Evolutionary conservation across 2,888 invertebrate genomes (phyloP).

Genomic region (Aporophyla nigra): DNA sequence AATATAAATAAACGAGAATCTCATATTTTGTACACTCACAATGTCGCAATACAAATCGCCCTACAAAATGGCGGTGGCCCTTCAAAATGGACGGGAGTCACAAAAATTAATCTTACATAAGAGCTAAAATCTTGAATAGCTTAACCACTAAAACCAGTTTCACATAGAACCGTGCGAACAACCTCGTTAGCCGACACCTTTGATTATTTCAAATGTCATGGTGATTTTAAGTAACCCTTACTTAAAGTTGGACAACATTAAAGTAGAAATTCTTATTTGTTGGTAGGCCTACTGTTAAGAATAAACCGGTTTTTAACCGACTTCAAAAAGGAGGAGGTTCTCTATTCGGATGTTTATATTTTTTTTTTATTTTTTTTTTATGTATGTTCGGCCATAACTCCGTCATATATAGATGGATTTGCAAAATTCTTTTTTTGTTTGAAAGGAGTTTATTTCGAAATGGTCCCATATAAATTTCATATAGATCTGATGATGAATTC

Average conservation of each 20-base stretch:
- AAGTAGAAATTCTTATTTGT: background rate
- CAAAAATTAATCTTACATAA: conserved; percentile 4
- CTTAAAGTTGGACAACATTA: conserved; percentile 23
- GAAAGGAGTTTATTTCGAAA: too few species aligned
- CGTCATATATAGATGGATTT: too few species aligned
- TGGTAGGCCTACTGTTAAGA: background rate
- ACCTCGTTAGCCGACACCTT: conserved; percentile 30
- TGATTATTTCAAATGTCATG: conserved; percentile 45
- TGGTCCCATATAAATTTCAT: too few species aligned
- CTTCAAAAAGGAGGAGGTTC: too few species aligned
- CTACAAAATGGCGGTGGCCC: background rate
- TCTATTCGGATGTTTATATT: too few species aligned
- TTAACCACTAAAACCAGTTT: conserved; percentile 25
- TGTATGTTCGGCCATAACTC: too few species aligned
- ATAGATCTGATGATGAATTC: too few species aligned
- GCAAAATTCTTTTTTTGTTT: too few species aligned
- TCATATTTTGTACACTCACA: background rate
- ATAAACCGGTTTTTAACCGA: conserved; percentile 31
- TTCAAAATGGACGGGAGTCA: background rate
- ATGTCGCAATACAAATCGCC: background rate
- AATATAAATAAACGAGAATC: background rate
- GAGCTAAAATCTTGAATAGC: conserved; percentile 12
- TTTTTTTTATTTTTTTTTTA: too few species aligned
- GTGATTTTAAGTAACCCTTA: conserved; percentile 25
- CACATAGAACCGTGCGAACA: conserved; percentile 26